Evolutionary conservation across 92 coral and sea anemone genomes (phyloP), one percentile per base, ranked within the genome.

Genomic region (Palythoa grandiflora): DNA sequence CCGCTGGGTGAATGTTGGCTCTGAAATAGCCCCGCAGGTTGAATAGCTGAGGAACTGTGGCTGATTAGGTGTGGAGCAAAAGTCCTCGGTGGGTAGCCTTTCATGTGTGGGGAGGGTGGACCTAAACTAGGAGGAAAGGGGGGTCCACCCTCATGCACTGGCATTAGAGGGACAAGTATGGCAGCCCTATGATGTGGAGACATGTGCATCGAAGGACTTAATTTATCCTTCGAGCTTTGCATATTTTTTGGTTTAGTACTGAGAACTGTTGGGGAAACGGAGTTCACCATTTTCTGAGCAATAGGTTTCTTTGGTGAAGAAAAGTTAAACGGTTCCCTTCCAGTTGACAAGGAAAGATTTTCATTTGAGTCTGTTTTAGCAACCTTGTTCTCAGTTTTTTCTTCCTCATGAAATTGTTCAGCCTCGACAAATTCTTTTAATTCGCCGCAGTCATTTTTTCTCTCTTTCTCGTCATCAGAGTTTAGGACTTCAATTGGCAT

Each of bases 21-120:
- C 68, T 93, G 91, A 73, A 93, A 91, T 77, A 95, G 60, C 19
- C 95, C 94, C 50, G 96, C 75, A 1, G 94, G 89, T 52, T 93
- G 93, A 38, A 93, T 87, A 19, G 92, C 74, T 17, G 93, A 80
- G 2, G 86, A 81, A 87, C 93, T 93, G 76, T 97, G 99, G 57
- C 98, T 97, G 16, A 97, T 93, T 8, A 97, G 93, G 84, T 97
- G 99, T 3, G 99, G 99, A 38, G 99, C 89, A 75, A 97, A 97
- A 6, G 98, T 97, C 68, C 97, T 80, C 16, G 99, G 96, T 40
- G 99, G 91, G 73, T 92, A 93, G 1, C 97, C 96, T 51, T 94
- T 94, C 93, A 94, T 51, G 88, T 94, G 96, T 13, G 97, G 97
- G 3, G 98, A 88, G 36, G 97, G 63, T 12, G 98, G 93, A 59